A percentile compares a stretch with the other conserved stretches of the same genome.
Evolutionary conservation across 2,113 vertebrate species (phyloP).

Genomic region (Nerophis ophidion): DNA sequence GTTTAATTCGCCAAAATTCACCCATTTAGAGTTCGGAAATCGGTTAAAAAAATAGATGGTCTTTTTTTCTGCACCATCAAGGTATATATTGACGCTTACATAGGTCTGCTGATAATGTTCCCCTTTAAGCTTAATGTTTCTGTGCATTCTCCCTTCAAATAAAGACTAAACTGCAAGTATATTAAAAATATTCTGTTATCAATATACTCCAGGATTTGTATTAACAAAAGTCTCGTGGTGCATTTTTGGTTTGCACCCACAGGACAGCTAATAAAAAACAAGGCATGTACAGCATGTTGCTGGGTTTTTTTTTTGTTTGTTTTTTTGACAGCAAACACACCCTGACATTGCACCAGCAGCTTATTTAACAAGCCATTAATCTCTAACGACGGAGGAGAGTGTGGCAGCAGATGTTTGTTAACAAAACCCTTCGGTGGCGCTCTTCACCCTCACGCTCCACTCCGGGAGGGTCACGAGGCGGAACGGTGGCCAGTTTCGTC

Average conservation of each 20-base stretch:
- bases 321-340: slow-evolving; percentile 47
- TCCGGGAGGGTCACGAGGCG: background rate
- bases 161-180: too few relatives aligned
- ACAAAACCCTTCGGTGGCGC: slow-evolving; percentile 53
- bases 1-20: too few relatives aligned
- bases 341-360: slow-evolving; percentile 60
- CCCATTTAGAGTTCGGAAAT: too few relatives aligned
- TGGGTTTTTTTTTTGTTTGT: background rate
- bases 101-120: too few relatives aligned
- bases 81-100: too few relatives aligned
- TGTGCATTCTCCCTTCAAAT: too few relatives aligned
- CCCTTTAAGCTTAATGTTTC: too few relatives aligned
- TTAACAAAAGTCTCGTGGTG: background rate
- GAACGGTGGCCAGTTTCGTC: background rate
- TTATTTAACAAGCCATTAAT: slow-evolving; percentile 72
- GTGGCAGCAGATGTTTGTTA: slow-evolving; percentile 70
- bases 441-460: slow-evolving; percentile 52
- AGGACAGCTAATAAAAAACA: too few relatives aligned
- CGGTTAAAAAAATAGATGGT: too few relatives aligned
- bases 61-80: too few relatives aligned
- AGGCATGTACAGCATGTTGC: slow-evolving; percentile 27
- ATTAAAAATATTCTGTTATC: too few relatives aligned
- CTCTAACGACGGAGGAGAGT: slow-evolving; percentile 61
- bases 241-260: background rate
- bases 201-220: too few relatives aligned